A percentile compares a stretch with the other conserved stretches of the same genome.
phyloP scores from a whole-genome alignment of 1,140 invertebrate species.

The Heterodera schachtii region DNA sequence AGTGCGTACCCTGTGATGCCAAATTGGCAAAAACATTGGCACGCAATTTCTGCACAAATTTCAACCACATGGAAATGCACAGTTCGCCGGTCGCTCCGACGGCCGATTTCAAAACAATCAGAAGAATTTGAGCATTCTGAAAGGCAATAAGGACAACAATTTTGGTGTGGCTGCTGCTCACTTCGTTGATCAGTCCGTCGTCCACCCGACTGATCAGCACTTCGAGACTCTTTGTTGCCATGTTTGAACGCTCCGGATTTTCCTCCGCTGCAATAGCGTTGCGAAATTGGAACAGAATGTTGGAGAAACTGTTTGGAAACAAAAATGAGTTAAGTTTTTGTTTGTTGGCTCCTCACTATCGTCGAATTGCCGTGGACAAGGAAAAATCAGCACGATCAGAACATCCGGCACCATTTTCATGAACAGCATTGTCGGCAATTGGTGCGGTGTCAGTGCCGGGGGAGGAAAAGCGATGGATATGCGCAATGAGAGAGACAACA shows the following conservation, averaged over 20 bases:
- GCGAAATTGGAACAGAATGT: neutral
- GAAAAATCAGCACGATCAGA: neutral
- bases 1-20: neutral
- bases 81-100: neutral
- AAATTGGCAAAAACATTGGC: neutral
- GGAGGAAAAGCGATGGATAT: neutral
- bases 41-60: neutral
- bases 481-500: neutral
- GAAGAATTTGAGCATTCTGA: neutral
- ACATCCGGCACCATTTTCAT: no score
- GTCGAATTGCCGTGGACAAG: neutral
- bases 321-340: no score
- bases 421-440: neutral
- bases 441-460: neutral
- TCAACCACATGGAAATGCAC: neutral
- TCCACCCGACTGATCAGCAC: neutral
- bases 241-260: neutral
- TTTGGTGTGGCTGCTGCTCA: neutral
- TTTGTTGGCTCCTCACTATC: neutral
- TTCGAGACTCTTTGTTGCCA: neutral
- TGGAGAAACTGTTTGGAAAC: neutral
- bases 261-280: neutral
- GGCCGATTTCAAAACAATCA: neutral
- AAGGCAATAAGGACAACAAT: neutral
- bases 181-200: neutral